These are phyloP conservation scores for Chrysomela aeneicollis DNA, from an alignment of 2,888 invertebrate species.

Conservation along the genomic window DNA sequence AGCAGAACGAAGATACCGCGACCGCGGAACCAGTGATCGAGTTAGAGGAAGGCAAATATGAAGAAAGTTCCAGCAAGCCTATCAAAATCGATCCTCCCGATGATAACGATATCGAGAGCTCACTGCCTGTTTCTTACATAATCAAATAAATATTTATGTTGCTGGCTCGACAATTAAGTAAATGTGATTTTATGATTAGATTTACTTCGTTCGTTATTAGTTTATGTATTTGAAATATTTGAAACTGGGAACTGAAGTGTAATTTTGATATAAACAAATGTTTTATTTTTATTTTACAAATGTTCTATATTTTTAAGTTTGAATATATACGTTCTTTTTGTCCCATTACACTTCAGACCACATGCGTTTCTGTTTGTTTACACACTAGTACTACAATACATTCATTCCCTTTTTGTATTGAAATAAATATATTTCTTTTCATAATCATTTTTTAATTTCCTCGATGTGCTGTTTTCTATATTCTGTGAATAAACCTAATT, in stretches of 20 bases:
- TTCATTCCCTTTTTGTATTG: too few relatives aligned
- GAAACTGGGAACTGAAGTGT: too few relatives aligned
- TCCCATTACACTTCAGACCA: too few relatives aligned
- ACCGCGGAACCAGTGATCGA: neutral
- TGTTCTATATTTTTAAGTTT: too few relatives aligned
- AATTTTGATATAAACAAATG: too few relatives aligned
- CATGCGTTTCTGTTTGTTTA: too few relatives aligned
- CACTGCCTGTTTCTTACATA: conserved; percentile 29
- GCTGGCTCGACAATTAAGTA: neutral
- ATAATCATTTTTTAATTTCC: neutral
- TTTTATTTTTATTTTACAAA: too few relatives aligned
- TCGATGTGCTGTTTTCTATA: neutral
- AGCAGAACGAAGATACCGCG: neutral
- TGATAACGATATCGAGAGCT: conserved; percentile 26
- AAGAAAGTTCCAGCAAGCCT: neutral
- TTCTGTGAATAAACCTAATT: neutral
- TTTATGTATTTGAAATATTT: too few relatives aligned
- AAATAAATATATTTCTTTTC: neutral
- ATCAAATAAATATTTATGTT: neutral
- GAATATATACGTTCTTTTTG: too few relatives aligned
- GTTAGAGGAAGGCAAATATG: neutral
- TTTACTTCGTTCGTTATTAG: too few relatives aligned
- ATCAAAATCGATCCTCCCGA: conserved; percentile 2
- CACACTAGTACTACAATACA: too few relatives aligned
- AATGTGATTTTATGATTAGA: too few relatives aligned